Evolutionary conservation across 2,113 vertebrate genomes (phyloP).

Genomic region (Pantherophis guttatus): DNA sequence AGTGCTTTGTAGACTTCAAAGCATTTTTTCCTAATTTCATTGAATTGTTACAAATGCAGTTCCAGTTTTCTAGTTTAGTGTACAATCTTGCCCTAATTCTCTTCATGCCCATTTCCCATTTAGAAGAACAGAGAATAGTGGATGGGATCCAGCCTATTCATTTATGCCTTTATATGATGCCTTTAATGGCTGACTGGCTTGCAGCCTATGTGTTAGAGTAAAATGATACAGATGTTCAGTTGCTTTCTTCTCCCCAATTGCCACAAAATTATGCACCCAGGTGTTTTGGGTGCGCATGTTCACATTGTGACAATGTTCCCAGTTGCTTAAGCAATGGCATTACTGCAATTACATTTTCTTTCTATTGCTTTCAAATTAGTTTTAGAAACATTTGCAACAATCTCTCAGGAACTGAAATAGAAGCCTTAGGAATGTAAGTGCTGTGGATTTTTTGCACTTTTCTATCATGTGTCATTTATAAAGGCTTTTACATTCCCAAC

Average conservation of each 20-base stretch:
- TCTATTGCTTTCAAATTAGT: slow-evolving; percentile 1
- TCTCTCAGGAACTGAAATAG: not conserved
- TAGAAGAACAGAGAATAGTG: not conserved
- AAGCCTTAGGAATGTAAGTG: not conserved
- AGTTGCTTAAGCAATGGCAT: slow-evolving; percentile 1
- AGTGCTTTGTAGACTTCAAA: slow-evolving; percentile 27
- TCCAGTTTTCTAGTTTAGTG: not conserved
- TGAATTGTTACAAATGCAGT: not conserved
- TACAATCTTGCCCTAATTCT: not conserved
- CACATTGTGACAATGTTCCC: not conserved
- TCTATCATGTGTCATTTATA: slow-evolving; percentile 6
- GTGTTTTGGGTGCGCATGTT: not conserved
- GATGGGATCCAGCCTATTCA: not conserved
- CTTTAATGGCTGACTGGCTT: not conserved
- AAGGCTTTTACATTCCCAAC: not conserved
- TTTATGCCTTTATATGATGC: not conserved
- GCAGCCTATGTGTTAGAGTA: not conserved
- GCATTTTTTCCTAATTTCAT: not conserved
- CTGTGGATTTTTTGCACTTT: not conserved
- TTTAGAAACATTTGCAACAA: not conserved
- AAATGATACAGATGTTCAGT: slow-evolving; percentile 8
- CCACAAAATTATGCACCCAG: not conserved
- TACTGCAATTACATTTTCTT: not conserved
- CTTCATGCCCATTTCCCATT: not conserved
- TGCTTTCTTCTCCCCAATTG: not conserved